A percentile compares a stretch with the other conserved stretches of the same genome.
Evolutionary conservation across 2,797 vertebrate genomes (phyloP).

Genomic region (Poecilia wingei): DNA sequence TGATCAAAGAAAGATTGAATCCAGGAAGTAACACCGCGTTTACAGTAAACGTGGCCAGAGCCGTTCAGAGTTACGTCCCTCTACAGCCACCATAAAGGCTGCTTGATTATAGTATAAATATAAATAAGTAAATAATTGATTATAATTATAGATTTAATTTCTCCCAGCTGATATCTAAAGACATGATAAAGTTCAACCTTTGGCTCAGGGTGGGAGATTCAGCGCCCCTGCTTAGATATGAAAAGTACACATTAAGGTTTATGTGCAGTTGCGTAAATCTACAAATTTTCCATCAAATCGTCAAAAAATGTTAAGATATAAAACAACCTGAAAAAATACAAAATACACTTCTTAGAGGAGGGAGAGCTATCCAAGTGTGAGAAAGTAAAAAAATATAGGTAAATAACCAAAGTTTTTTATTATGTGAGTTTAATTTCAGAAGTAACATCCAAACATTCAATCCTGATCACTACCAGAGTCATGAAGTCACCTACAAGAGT

Average conservation of each 20-base stretch:
- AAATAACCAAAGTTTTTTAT: not conserved
- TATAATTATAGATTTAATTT: not conserved
- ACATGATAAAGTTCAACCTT: not conserved
- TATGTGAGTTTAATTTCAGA: not conserved
- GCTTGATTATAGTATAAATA: not conserved
- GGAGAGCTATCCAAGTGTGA: not conserved
- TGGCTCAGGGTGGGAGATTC: not conserved
- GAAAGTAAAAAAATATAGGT: not conserved
- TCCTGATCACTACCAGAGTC: not conserved
- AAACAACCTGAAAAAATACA: not conserved
- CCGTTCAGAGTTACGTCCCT: not conserved
- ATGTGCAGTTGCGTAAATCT: not conserved
- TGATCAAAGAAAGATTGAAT: not conserved
- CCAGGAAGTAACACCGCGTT: not conserved
- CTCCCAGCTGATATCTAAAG: not conserved
- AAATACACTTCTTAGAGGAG: not conserved
- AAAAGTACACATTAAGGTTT: not conserved
- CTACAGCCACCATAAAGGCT: not conserved
- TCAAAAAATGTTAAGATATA: not conserved
- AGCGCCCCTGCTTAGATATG: not conserved
- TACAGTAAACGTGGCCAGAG: not conserved
- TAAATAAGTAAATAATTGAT: too few relatives aligned
- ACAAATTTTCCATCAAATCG: not conserved
- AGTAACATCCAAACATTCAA: not conserved
- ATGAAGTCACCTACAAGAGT: not conserved